A percentile compares a stretch with the other conserved stretches of the same genome.
Evolutionary conservation across 1,140 invertebrate genomes (phyloP).

Genomic region (Drosophila mauritiana): DNA sequence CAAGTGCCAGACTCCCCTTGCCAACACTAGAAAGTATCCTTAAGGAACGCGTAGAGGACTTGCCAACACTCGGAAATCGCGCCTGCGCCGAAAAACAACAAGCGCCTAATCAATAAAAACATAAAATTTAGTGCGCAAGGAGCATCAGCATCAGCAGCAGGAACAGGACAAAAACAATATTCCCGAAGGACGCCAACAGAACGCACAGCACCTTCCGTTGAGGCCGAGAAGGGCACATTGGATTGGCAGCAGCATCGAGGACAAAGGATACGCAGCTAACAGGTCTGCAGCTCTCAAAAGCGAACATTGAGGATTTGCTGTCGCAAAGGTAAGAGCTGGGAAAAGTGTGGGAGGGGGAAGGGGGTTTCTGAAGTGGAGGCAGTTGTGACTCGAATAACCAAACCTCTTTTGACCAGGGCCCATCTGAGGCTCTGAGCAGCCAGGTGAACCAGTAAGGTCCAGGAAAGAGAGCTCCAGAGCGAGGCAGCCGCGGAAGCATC

Average conservation of each 20-base stretch:
- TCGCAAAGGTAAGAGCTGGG: constrained; percentile 1
- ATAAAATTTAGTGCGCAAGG: constrained; percentile 76
- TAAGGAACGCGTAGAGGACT: not conserved
- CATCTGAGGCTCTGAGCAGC: not conserved
- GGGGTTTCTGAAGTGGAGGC: constrained; percentile 4
- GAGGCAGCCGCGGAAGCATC: not conserved
- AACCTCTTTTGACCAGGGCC: not conserved
- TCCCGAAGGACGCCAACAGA: constrained; percentile 32
- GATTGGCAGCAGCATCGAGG: not conserved
- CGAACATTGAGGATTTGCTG: constrained; percentile 30
- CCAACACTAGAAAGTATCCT: constrained; percentile 23
- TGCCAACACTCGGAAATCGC: constrained; percentile 36
- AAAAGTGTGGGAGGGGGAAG: not conserved
- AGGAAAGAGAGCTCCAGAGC: not conserved
- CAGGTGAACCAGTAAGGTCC: not conserved
- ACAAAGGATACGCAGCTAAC: not conserved
- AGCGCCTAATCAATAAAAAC: constrained; percentile 79
- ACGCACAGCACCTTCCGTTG: constrained; percentile 1
- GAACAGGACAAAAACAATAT: constrained; percentile 42
- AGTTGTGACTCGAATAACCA: constrained; percentile 26
- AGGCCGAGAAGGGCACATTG: constrained; percentile 3
- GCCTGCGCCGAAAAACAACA: constrained; percentile 67
- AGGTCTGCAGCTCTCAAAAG: not conserved
- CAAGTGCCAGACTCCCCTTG: not conserved
- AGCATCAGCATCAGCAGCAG: constrained; percentile 58